These are phyloP conservation scores for Caenorhabditis sp. DNA, from an alignment of 2,888 invertebrate genomes.

Conservation along the genomic window DNA sequence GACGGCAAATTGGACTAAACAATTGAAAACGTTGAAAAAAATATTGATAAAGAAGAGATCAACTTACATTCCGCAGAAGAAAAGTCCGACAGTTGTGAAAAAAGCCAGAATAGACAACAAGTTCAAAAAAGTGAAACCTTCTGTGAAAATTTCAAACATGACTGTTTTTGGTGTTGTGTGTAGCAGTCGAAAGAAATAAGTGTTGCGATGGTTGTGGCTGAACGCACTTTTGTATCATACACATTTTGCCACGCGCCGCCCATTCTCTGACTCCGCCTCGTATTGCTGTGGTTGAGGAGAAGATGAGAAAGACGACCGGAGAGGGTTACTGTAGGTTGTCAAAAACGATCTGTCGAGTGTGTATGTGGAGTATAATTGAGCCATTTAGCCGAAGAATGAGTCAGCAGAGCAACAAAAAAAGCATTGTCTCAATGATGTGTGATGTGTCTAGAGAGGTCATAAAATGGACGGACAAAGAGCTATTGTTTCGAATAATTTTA, in stretches of 20 bases:
- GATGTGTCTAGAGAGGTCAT: neutral
- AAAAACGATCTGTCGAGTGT: too few relatives aligned
- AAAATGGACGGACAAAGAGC: too few relatives aligned
- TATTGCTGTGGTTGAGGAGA: too few relatives aligned
- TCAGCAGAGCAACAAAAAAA: neutral
- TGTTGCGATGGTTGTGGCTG: neutral
- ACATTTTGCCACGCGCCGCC: neutral
- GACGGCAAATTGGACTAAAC: constrained; percentile 68
- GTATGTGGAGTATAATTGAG: neutral
- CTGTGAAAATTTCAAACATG: constrained; percentile 68
- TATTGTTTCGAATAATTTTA: too few relatives aligned
- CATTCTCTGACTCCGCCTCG: neutral
- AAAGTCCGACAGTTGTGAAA: constrained; percentile 82
- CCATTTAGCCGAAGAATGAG: neutral
- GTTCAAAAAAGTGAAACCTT: constrained; percentile 67
- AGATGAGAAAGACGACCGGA: too few relatives aligned
- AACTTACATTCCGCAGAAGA: constrained; percentile 76
- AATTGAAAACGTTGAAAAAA: neutral
- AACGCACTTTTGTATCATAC: neutral
- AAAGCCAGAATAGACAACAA: constrained; percentile 75
- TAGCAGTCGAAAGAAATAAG: neutral
- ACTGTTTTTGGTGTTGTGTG: neutral
- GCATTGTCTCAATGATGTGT: neutral
- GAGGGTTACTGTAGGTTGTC: too few relatives aligned
- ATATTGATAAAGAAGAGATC: neutral